Evolutionary conservation across 2,113 vertebrate genomes (phyloP).

Genomic region (Oostethus manadensis): DNA sequence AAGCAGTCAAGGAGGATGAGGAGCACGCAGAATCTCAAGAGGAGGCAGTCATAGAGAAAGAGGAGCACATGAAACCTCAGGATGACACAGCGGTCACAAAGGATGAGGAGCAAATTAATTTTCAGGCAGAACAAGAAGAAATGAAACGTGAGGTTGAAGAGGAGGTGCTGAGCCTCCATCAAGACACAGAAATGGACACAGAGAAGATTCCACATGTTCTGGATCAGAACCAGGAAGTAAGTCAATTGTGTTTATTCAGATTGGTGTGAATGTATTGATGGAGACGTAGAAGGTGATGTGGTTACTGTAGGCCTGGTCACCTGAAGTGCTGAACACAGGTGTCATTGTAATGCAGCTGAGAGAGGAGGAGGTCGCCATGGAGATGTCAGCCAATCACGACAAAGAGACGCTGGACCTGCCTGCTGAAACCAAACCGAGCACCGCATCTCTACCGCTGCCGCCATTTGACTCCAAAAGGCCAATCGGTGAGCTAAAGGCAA

Average conservation of each 20-base stretch:
- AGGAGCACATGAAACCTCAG: neutral
- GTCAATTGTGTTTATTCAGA: neutral
- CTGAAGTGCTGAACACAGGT: too few relatives aligned
- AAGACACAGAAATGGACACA: neutral
- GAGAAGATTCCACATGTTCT: conserved; percentile 17
- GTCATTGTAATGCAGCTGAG: conserved; percentile 7
- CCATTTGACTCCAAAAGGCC: conserved; percentile 82
- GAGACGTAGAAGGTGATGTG: too few relatives aligned
- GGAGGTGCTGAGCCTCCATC: neutral
- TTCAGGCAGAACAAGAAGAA: neutral
- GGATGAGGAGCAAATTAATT: neutral
- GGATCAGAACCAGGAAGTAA: conserved; percentile 9
- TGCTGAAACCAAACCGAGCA: conserved; percentile 32
- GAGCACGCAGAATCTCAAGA: neutral
- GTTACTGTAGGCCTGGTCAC: too few relatives aligned
- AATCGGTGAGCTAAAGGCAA: conserved; percentile 73
- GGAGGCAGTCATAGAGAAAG: neutral
- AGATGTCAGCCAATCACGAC: conserved; percentile 9
- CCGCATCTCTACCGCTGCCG: conserved; percentile 65
- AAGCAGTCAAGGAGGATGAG: neutral
- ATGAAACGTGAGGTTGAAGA: neutral
- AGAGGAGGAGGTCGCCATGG: conserved; percentile 6
- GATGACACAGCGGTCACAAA: neutral
- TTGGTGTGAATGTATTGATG: too few relatives aligned
- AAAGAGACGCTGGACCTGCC: neutral